Evolutionary conservation across 2,888 invertebrate species (phyloP), one percentile per base, ranked within the genome.

Genomic region (Lasioglossum villosulum): DNA sequence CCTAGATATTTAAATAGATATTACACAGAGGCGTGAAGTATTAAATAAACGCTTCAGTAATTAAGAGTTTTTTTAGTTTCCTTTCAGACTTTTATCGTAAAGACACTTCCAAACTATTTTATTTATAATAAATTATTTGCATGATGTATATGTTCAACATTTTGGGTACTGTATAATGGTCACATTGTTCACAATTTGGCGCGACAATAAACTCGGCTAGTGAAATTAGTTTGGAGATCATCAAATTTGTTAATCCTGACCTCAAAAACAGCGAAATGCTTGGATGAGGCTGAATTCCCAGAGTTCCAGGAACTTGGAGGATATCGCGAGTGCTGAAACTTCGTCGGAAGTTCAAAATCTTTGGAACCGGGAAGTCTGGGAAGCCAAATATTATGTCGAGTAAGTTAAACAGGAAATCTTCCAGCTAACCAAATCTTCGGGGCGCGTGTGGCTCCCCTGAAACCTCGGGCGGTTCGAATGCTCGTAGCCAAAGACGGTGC

Each of bases 321-420:
- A 83, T 83, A 84, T 56, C 78, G 30, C 59, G 71, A 75, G 75
- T 19, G 23, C 37, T 10, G 30, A 10, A 84, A 84, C 70, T 83
- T 81, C 14, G 8, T 23, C 2, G 4, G 4, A 37, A 71, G 83
- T 75, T 84, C 30, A 30, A 75, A 84, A 83, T 82, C 82, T 75
- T 75, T 63, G 71, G 42, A 52, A 78, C 42, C 70, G n/a, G 27
- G 16, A 23, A 56, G 72, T 66, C 34, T n/a, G 12, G 68, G 19
- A 74, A 52, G 37, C 42, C 83, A 84, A 84, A 84, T 59, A 84
- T 84, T 73, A 39, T 71, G 52, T 48, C 27, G 39, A 75, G 78
- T 34, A 83, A 74, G 84, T 83, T 66, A 71, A 77, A 78, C 77
- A 48, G 37, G 82, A 73, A 76, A 76, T 68, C 72, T 42, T 45